Evolutionary conservation across 2,113 vertebrate species (phyloP).

Genomic region (Phylloscopus trochiloides): DNA sequence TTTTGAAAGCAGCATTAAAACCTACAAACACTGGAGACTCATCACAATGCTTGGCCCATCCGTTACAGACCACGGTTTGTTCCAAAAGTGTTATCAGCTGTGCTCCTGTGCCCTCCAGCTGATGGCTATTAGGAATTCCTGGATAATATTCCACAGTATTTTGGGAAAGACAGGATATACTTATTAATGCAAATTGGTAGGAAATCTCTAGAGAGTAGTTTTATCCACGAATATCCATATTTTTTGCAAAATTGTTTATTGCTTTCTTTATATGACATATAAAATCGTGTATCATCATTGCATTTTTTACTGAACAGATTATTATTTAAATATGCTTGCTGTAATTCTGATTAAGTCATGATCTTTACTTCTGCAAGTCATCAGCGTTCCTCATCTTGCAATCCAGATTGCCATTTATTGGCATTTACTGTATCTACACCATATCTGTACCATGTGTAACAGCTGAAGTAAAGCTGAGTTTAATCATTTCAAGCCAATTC

Average conservation of each 20-base stretch:
- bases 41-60: not conserved
- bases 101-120: not conserved
- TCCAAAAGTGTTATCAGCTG: not conserved
- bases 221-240: not conserved
- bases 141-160: not conserved
- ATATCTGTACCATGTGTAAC: not conserved
- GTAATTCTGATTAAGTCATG: not conserved
- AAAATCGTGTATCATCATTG: not conserved
- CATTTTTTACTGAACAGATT: not conserved
- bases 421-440: not conserved
- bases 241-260: not conserved
- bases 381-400: not conserved
- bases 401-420: not conserved
- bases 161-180: not conserved
- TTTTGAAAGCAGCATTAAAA: not conserved
- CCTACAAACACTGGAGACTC: not conserved
- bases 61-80: not conserved
- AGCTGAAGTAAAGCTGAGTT: not conserved
- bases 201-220: not conserved
- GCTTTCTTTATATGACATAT: not conserved
- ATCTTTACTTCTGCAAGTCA: not conserved
- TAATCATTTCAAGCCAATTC: not conserved
- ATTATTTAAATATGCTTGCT: not conserved
- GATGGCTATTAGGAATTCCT: not conserved
- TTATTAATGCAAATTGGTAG: not conserved